Base-by-base conservation (phyloP, 2,113 vertebrate species). In the Penelope pileata region DNA sequence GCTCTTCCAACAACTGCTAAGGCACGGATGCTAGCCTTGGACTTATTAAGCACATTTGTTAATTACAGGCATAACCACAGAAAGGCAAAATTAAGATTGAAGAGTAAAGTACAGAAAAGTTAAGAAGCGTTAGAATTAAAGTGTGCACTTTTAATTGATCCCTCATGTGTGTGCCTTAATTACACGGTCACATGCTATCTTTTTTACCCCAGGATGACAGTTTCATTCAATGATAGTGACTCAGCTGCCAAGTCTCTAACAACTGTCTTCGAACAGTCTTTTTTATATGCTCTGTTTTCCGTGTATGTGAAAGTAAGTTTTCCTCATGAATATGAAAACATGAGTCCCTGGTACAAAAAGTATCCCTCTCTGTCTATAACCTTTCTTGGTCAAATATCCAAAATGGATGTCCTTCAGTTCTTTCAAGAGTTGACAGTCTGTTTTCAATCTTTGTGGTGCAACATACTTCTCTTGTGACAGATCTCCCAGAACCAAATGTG, bases 31-130 rank as follows among this genome's bases (percentile, higher is more conserved):
- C 21, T 50, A 94, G 36, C 34, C 40, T 47, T 64, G 10, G 30
- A 32, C 58, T 93, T 51, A 75, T 89, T 91, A 89, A 47, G 45
- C 27, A 19, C 84, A 63, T 81, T 89, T 93, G 86, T 88, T 88
- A 68, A 86, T 86, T 82, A 78, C 34, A 82, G 32, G 17, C 10
- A 84, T 17, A 60, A 79, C 10, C 13, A 7, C 36, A 43, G 62
- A 54, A 63, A 47, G 92, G 24, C 12, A 81, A 82, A 93, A 69
- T 36, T 69, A 76, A 83, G 30, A 66, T 47, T 67, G 32, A 40
- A 53, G 85, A 85, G 4, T 63, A 79, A 83, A 68, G 30, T 26
- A 91, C 43, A 16, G 8, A 73, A 73, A 86, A 86, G 51, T 83
- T 83, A 67, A 74, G 50, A 91, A 94, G 32, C 54, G 27, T n/a